These are phyloP conservation scores for Athalia cordata DNA, from an alignment of 2,888 invertebrate genomes.

Conservation along the genomic window DNA sequence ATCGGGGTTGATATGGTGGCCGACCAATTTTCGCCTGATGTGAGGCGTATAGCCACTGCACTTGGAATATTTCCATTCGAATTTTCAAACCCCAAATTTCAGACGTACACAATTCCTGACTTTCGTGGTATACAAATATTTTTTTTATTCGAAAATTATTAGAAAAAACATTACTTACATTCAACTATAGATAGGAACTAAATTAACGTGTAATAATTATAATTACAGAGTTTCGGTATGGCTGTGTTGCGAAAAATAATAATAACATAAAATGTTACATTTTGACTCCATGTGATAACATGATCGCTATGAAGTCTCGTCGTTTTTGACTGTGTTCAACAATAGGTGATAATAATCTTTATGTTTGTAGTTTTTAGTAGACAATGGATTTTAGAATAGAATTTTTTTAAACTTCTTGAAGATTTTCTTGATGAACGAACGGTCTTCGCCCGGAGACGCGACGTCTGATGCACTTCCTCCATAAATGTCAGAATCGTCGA, in stretches of 20 bases:
- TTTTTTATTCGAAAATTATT: not conserved
- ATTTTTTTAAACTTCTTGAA: conserved; percentile 46
- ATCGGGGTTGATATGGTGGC: not conserved
- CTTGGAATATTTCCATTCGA: too few relatives aligned
- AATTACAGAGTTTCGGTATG: too few relatives aligned
- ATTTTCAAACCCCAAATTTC: too few relatives aligned
- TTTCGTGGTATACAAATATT: not conserved
- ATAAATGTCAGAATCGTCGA: conserved; percentile 22
- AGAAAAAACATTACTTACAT: not conserved
- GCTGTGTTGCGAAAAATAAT: too few relatives aligned
- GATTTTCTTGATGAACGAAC: conserved; percentile 23
- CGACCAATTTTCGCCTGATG: too few relatives aligned
- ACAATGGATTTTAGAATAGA: not conserved
- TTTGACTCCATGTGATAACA: too few relatives aligned
- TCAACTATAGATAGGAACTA: conserved; percentile 12
- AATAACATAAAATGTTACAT: too few relatives aligned
- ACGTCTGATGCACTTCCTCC: not conserved
- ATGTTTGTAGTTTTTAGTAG: not conserved
- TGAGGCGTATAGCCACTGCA: too few relatives aligned
- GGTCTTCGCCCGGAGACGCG: conserved; percentile 14
- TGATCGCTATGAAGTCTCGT: too few relatives aligned
- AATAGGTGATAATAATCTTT: too few relatives aligned
- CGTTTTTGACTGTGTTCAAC: too few relatives aligned
- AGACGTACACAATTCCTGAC: too few relatives aligned
- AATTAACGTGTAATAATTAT: not conserved